Percentiles rank a stretch among this genome's conserved stretches.
These are phyloP conservation scores for Gnatocerus cornutus DNA, from an alignment of 2,888 invertebrate genomes.

Conservation along the genomic window DNA sequence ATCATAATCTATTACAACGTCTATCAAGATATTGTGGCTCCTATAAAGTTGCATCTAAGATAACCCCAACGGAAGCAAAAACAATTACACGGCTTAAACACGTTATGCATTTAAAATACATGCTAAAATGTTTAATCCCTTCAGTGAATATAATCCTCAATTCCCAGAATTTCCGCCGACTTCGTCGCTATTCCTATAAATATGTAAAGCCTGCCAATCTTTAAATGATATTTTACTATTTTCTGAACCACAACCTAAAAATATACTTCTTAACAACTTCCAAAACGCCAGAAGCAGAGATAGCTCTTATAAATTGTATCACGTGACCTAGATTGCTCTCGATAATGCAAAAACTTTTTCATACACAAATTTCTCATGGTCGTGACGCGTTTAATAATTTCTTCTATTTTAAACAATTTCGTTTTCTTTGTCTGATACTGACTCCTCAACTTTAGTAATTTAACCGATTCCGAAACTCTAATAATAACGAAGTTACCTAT, in stretches of 20 bases:
- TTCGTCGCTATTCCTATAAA: conserved; percentile 32
- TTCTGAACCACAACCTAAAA: conserved; percentile 16
- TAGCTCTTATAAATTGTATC: conserved; percentile 1
- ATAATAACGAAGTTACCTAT: conserved; percentile 38
- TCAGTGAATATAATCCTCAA: conserved; percentile 42
- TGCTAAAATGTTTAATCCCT: conserved; percentile 47
- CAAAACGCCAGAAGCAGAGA: background rate
- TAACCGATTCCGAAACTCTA: conserved; percentile 35
- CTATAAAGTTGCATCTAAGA: conserved; percentile 40
- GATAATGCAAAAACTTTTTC: conserved; percentile 4
- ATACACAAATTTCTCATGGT: background rate
- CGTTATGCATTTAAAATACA: conserved; percentile 48
- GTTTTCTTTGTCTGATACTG: background rate
- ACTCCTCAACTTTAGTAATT: conserved; percentile 30
- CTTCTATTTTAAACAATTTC: background rate
- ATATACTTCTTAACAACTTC: conserved; percentile 9
- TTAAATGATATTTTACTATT: conserved; percentile 37
- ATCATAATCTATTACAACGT: conserved; percentile 22
- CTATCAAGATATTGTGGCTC: conserved; percentile 28
- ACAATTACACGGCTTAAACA: conserved; percentile 45
- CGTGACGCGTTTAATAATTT: background rate
- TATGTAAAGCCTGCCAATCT: conserved; percentile 38
- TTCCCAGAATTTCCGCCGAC: conserved; percentile 33
- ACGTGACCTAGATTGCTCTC: background rate
- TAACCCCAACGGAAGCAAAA: conserved; percentile 44